Conservation (phyloP, 2,797 vertebrate species). For the Sebastes iracundus region DNA sequence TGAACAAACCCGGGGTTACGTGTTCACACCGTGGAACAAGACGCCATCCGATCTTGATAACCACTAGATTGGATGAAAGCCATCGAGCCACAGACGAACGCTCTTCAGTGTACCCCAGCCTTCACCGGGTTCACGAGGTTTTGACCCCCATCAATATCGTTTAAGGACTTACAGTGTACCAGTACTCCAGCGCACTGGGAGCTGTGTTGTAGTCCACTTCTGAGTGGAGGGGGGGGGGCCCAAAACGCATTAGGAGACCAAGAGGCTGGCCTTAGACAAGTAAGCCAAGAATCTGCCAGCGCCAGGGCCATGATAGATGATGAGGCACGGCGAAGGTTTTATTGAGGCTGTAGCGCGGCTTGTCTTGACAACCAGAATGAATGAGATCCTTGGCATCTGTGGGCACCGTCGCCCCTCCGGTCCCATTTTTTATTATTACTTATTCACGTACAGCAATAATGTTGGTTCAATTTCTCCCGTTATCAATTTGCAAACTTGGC, state of each 20-base stretch:
- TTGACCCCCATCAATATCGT: conserved; percentile 51
- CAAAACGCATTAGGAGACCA: conserved; percentile 28
- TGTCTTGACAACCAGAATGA: conserved; percentile 57
- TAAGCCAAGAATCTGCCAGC: conserved; percentile 65
- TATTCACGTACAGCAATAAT: conserved; percentile 59
- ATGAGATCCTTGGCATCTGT: conserved; percentile 57
- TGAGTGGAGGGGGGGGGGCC: background rate
- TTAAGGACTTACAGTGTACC: conserved; percentile 46
- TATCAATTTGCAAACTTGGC: conserved; percentile 67
- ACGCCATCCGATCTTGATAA: conserved; percentile 49
- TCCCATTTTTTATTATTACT: conserved; percentile 64
- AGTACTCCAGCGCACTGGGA: conserved; percentile 1
- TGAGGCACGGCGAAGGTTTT: conserved; percentile 50
- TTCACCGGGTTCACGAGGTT: conserved; percentile 44
- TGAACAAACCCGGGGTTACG: conserved; percentile 45
- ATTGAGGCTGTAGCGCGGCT: conserved; percentile 47
- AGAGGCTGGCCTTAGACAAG: conserved; percentile 25
- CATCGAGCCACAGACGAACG: conserved; percentile 27
- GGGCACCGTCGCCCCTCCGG: conserved; percentile 26
- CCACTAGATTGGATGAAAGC: conserved; percentile 49
- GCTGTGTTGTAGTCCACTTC: conserved; percentile 13
- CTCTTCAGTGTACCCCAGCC: conserved; percentile 10
- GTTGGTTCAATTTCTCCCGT: conserved; percentile 50
- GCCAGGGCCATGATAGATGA: conserved; percentile 63
- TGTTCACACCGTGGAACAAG: conserved; percentile 41